Evolutionary conservation across 1,140 invertebrate genomes (phyloP), one percentile per base, ranked within the genome.

Genomic region (Drosophila kikkawai): DNA sequence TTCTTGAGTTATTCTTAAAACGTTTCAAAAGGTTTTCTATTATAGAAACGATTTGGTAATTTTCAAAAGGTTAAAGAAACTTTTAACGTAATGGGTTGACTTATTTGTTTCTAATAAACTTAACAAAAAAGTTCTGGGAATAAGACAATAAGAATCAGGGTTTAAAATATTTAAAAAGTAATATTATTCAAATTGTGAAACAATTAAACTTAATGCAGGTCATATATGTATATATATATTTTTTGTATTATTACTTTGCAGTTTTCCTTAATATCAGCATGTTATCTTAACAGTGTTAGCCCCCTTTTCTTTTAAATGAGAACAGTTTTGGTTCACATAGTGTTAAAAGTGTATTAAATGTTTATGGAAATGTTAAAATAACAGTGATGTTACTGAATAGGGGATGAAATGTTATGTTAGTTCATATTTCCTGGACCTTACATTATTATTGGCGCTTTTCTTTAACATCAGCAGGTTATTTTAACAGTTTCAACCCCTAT

Each of bases 281-380:
- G 34, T 50, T 78, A 9, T 39, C 17, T 53, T 47, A 48, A 19
- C 58, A 60, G 9, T 5, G 1, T 6, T 12, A 15, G 8, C 19
- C 36, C 53, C 22, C 5, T 5, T 29, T 17, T 2, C 9, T 15
- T 17, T 3, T 48, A 15, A 36, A 37, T 82, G 80, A 47, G 80
- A 83, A 82, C 80, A 82, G 55, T 75, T 82, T 44, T 48, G 2
- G 0, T 53, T 26, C 22, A 19, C 12, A 37, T 1, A 17, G 11
- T 39, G 4, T 26, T 34, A 48, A 32, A 13, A 12, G 39, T 65
- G 22, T 39, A 59, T 19, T 11, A 2, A 13, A 37, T 56, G 26
- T 39, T 65, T 55, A 55, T 37, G 51, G 7, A 6, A 37, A 37
- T 19, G 17, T 36, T 34, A 17, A 3, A 7, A 0, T 19, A 53